Conservation (phyloP, 1,140 invertebrate genomes). For the Pantala flavescens region DNA sequence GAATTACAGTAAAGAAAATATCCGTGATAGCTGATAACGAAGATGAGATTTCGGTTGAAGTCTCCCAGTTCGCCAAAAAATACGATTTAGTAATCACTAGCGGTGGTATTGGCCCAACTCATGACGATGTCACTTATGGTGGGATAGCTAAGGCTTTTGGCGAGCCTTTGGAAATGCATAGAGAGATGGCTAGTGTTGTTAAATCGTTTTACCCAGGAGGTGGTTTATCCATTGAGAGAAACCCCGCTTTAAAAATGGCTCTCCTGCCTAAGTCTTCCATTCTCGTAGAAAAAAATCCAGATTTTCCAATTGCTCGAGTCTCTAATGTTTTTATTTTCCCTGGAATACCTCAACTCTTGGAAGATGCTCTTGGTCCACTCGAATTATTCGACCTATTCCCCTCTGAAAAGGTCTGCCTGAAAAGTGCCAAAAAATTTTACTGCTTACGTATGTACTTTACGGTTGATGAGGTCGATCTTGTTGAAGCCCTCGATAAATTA, state of each 20-base stretch:
- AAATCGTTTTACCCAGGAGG: slow-evolving; percentile 33
- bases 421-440: neutral
- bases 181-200: slow-evolving; percentile 48
- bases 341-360: slow-evolving; percentile 57
- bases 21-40: slow-evolving; percentile 59
- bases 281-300: slow-evolving; percentile 22
- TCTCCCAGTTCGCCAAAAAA: slow-evolving; percentile 48
- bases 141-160: slow-evolving; percentile 63
- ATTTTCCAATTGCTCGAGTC: slow-evolving; percentile 50
- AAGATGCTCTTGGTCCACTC: slow-evolving; percentile 41
- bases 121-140: slow-evolving; percentile 76
- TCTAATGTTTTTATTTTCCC: slow-evolving; percentile 70
- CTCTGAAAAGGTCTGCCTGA: neutral
- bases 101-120: slow-evolving; percentile 74
- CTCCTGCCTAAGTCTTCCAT: slow-evolving; percentile 34
- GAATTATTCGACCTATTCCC: neutral
- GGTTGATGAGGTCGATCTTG: neutral
- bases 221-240: slow-evolving; percentile 21
- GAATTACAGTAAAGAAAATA: slow-evolving; percentile 57
- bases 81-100: slow-evolving; percentile 61
- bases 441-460: neutral
- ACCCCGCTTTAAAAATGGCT: slow-evolving; percentile 40
- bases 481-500: neutral
- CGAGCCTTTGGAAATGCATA: slow-evolving; percentile 44
- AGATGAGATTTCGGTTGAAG: slow-evolving; percentile 56